phyloP scores from a whole-genome alignment of 2,888 invertebrate species.

The Euphydryas editha region DNA sequence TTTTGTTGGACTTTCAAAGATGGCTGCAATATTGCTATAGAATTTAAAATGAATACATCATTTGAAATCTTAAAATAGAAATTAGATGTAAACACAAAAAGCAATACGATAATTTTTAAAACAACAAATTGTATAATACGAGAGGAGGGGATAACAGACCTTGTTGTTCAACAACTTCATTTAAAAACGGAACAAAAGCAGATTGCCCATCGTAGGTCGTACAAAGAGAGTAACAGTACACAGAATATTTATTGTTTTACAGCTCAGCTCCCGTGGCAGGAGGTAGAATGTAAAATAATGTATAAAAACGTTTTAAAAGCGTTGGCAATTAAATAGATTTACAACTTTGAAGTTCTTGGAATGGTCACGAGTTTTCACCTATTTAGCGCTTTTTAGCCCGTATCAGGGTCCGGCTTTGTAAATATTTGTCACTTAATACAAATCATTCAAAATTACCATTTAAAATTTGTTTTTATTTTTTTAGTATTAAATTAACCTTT shows the following conservation, averaged over 20 bases:
- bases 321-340: constrained; percentile 78
- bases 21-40: too few relatives aligned
- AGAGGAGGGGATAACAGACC: constrained; percentile 31
- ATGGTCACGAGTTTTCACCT: constrained; percentile 42
- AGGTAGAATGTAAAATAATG: constrained; percentile 73
- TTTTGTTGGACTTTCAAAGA: too few relatives aligned
- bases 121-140: constrained; percentile 2
- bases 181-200: constrained; percentile 69
- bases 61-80: too few relatives aligned
- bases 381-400: constrained; percentile 29
- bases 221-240: constrained; percentile 72
- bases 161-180: constrained; percentile 69
- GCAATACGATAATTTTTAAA: not conserved
- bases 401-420: constrained; percentile 27
- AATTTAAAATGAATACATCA: too few relatives aligned
- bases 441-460: constrained; percentile 36
- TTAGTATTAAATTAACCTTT: not conserved
- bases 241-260: constrained; percentile 78
- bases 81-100: too few relatives aligned
- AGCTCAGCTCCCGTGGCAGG: constrained; percentile 74
- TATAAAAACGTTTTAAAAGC: constrained; percentile 64
- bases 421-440: constrained; percentile 40
- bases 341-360: constrained; percentile 71
- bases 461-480: constrained; percentile 30
- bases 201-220: constrained; percentile 61